Evolutionary conservation across 2,797 vertebrate genomes (phyloP).

Genomic region (Lindbergichthys nudifrons): DNA sequence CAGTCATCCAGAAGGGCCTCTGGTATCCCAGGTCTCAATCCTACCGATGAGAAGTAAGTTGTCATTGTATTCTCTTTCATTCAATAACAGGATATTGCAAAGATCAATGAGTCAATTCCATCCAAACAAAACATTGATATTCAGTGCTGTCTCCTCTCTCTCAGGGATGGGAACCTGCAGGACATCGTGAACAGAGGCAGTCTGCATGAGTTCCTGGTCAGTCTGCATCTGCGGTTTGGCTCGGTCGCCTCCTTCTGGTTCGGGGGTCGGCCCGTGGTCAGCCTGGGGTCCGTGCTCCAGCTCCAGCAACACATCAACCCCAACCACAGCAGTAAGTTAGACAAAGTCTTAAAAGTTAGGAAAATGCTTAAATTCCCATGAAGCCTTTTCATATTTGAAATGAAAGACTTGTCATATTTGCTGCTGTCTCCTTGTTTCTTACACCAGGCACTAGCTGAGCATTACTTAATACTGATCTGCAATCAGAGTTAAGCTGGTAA

Average conservation of each 20-base stretch:
- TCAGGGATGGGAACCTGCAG: slow-evolving; percentile 95
- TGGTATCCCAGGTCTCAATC: slow-evolving; percentile 94
- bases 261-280: slow-evolving; percentile 93
- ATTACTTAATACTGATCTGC: too few relatives aligned
- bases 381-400: too few relatives aligned
- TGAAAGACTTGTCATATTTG: too few relatives aligned
- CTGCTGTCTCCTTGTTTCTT: too few relatives aligned
- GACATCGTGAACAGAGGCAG: slow-evolving; percentile 92
- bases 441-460: too few relatives aligned
- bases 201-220: slow-evolving; percentile 94
- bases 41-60: slow-evolving; percentile 95
- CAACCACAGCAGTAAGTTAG: slow-evolving; percentile 87
- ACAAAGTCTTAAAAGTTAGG: too few relatives aligned
- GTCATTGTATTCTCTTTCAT: neutral
- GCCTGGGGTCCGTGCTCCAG: slow-evolving; percentile 89
- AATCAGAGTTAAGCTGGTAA: too few relatives aligned
- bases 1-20: slow-evolving; percentile 93
- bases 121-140: neutral
- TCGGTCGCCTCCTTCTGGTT: slow-evolving; percentile 97
- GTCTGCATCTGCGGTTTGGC: slow-evolving; percentile 92
- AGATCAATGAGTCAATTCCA: neutral
- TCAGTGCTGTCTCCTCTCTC: neutral
- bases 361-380: too few relatives aligned
- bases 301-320: slow-evolving; percentile 94
- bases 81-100: neutral